These are phyloP conservation scores for Eufriesea mexicana DNA, from an alignment of 1,140 invertebrate genomes.

Conservation along the genomic window DNA sequence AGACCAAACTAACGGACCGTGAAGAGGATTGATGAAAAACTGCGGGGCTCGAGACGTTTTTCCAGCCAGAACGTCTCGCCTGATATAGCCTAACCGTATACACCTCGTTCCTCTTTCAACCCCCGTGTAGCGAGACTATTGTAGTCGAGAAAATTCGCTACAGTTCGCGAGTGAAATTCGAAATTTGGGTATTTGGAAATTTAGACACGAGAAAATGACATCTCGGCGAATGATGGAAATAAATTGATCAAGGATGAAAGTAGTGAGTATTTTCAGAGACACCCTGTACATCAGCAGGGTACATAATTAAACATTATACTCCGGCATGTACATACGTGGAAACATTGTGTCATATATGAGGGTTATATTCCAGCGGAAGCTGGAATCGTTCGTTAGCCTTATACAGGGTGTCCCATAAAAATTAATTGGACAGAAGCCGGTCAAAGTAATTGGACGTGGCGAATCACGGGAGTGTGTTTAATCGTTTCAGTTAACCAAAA, in stretches of 20 bases:
- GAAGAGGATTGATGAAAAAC: slow-evolving; percentile 39
- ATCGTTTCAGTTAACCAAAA: slow-evolving; percentile 17
- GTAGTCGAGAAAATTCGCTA: too few relatives aligned
- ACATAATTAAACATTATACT: background rate
- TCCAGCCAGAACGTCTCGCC: too few relatives aligned
- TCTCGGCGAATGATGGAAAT: too few relatives aligned
- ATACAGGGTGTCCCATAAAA: slow-evolving; percentile 17
- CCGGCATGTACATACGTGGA: background rate
- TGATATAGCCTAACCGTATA: too few relatives aligned
- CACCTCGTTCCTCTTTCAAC: background rate
- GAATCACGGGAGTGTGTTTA: background rate
- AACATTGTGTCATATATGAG: slow-evolving; percentile 1
- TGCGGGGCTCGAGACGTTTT: slow-evolving; percentile 15
- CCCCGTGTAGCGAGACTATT: too few relatives aligned
- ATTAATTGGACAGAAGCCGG: slow-evolving; percentile 10
- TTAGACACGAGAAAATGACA: too few relatives aligned
- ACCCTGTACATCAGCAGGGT: background rate
- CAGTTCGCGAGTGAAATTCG: too few relatives aligned
- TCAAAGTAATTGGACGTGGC: slow-evolving; percentile 16
- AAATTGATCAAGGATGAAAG: too few relatives aligned
- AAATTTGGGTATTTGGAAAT: too few relatives aligned
- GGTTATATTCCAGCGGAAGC: background rate
- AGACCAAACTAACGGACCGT: background rate
- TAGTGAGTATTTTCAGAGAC: too few relatives aligned
- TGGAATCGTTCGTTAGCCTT: slow-evolving; percentile 16